Evolutionary conservation across 1,140 invertebrate genomes (phyloP), one percentile per base, ranked within the genome.

Genomic region (Lordiphosa clarofinis): DNA sequence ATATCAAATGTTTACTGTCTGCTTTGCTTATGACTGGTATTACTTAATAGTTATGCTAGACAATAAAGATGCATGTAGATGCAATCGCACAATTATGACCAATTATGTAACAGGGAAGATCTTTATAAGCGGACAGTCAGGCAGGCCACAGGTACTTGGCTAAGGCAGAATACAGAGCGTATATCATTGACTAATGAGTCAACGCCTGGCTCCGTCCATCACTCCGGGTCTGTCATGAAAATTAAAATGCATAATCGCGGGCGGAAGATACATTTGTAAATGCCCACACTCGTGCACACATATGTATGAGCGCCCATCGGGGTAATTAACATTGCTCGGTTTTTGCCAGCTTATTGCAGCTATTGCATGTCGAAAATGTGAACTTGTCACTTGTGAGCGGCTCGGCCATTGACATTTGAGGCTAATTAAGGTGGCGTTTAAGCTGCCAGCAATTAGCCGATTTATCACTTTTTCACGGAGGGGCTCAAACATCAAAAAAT

Each of bases 151-250:
- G 35, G 64, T 50, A 72, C 56, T 59, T 33, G 50, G 47, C 43
- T 33, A 37, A 43, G 46, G 8, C 15, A 67, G 67, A 71, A 59
- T 64, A 59, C 59, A 42, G 49, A 15, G 40, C 47, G 61, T 72
- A 81, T 81, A 81, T 81, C 76, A 78, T 66, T 82, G 78, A 73
- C 78, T 82, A 84, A 84, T 82, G 78, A 81, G 75, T 36, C 55
- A 46, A 42, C 43, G 50, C 38, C 46, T 10, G 19, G 31, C 9
- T 15, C 40, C 33, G 4, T 11, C 65, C 28, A 21, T 15, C 19
- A 21, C 47, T 6, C 36, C 31, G 33, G 31, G 47, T 35, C 50
- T 67, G 66, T 68, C 63, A 65, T 69, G 76, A 56, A 65, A 61
- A 73, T 73, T 73, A 56, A 73, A 62, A 47, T 70, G 58, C 54